Evolutionary conservation across 1,140 invertebrate genomes (phyloP), one percentile per base, ranked within the genome.

Genomic region (Cydia pomonella): DNA sequence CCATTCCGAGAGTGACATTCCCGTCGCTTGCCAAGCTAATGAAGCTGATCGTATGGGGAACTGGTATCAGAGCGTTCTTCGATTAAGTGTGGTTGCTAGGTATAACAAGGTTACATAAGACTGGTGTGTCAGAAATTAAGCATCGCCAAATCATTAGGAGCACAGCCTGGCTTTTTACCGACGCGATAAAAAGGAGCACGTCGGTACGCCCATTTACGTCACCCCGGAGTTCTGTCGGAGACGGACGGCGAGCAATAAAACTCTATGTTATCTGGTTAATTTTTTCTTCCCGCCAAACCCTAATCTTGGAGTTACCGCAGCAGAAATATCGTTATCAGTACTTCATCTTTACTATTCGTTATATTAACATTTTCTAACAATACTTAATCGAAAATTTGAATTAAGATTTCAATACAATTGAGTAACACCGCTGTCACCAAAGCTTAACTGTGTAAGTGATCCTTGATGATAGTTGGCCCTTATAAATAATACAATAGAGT

Each of bases 191-290:
- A 81, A 79, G 29, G 80, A 76, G 75, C 73, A 75, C 78, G 74
- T 76, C 64, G 47, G 73, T 73, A 47, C 12, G n/a, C 66, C 76
- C 80, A 81, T 82, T 85, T 82, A 69, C 78, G 79, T 85, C 80
- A 80, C 80, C 80, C 81, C 64, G 74, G 77, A 80, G 82, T 80
- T 85, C 80, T 79, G 76, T 33, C 79, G 78, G 63, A 80, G 81
- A 86, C 78, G 76, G 76, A 83, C 81, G 80, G 78, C 72, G 41
- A 18, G 80, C 77, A 82, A 84, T 86, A 86, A 86, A 84, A 79
- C 73, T 80, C 77, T 82, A 84, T 82, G 83, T 83, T 84, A 84
- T 86, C 84, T 84, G 71, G 74, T 80, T 82, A 86, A 84, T 86
- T 86, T 86, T 86, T 83, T 77, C 79, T 77, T 53, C 25, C 79